Base-by-base conservation (phyloP, 2,797 vertebrate genomes). In the Anabas testudineus region DNA sequence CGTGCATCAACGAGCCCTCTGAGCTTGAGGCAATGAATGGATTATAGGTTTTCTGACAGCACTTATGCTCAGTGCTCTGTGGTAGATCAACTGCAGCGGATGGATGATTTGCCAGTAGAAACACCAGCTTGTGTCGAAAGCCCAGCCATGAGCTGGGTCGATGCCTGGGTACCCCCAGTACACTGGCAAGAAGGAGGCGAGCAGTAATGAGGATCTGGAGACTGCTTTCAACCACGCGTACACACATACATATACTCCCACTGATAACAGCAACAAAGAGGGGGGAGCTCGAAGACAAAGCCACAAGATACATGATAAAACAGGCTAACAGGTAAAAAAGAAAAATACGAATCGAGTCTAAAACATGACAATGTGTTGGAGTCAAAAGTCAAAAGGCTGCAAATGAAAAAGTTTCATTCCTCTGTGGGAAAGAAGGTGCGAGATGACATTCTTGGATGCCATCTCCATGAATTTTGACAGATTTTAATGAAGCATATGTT, bases 401-500 rank as follows among this genome's bases (percentile, higher is more conserved):
- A 62, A 82, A 86, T 83, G 24, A 81, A 81, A 72, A 81, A 32
- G 42, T 78, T 74, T 78, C 80, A 64, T 76, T 74, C 46, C 28
- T 67, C 49, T 6, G 61, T 57, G 56, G 63, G 76, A 52, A 60
- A 68, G 61, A 81, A 85, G 62, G 82, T 82, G 85, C 24, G 80
- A 86, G 78, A 83, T 66, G 57, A 78, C 81, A 79, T 87, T 77
- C 74, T 59, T 52, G 76, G 73, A 78, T 77, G 73, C 46, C 80
- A 67, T 62, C 83, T 65, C 69, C 69, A 19, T 71, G 55, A 79
- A 84, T 82, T 79, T 80, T 88, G 82, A 91, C 91, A 91, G 75
- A 78, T 93, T 93, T 94, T 94, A 94, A 94, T 93, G 85, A 93
- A 90, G 84, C 92, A 90, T 91, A 92, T 94, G 93, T 87, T 89